Conservation (phyloP, 2,888 invertebrate genomes). For the Cacoxenus indagator region DNA sequence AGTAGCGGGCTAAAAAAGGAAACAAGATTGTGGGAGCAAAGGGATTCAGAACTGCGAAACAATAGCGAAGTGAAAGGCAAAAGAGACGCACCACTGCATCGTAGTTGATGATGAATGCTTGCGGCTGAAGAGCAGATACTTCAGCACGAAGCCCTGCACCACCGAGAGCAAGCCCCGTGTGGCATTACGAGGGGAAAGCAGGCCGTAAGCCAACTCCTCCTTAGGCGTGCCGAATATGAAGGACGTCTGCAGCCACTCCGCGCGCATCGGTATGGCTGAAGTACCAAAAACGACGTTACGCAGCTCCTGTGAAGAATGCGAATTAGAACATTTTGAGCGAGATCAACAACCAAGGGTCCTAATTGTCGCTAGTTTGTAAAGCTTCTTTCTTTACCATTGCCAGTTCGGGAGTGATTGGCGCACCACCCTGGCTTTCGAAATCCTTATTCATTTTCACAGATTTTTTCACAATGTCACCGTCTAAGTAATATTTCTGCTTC, state of each 20-base stretch:
- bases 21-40: neutral
- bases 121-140: constrained; percentile 77
- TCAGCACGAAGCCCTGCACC: constrained; percentile 79
- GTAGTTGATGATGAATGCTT: constrained; percentile 42
- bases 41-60: too few relatives aligned
- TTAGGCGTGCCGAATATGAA: constrained; percentile 75
- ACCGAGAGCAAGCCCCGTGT: constrained; percentile 76
- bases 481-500: constrained; percentile 51
- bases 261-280: constrained; percentile 78
- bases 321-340: neutral
- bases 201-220: constrained; percentile 73
- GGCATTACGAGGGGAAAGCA: constrained; percentile 78
- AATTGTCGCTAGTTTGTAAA: neutral
- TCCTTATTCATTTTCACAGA: constrained; percentile 58
- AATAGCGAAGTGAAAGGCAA: neutral
- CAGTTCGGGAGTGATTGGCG: constrained; percentile 76
- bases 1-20: constrained; percentile 73
- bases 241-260: constrained; percentile 80
- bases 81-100: constrained; percentile 51
- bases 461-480: too few relatives aligned
- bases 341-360: neutral
- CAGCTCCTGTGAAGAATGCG: constrained; percentile 72
- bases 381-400: constrained; percentile 77
- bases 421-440: constrained; percentile 73
- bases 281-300: constrained; percentile 78